Evolutionary conservation across 92 coral and sea anemone genomes (phyloP).

Genomic region (Metridium senile): DNA sequence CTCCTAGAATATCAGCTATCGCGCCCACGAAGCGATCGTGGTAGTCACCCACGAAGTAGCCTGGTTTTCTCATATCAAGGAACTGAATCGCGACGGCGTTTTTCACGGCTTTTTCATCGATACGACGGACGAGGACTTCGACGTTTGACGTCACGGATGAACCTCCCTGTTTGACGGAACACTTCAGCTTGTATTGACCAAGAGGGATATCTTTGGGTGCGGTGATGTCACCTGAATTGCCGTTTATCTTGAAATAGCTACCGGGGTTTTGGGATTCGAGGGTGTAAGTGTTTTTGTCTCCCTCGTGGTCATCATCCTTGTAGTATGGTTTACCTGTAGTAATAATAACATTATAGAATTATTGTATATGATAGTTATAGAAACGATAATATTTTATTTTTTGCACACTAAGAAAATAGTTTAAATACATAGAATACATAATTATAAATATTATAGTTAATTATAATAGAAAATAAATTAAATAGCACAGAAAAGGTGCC

Average conservation of each 20-base stretch:
- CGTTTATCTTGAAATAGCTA: conserved; percentile 52
- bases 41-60: conserved; percentile 61
- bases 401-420: too few relatives aligned
- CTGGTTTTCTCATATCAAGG: conserved; percentile 56
- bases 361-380: conserved; percentile 54
- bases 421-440: too few relatives aligned
- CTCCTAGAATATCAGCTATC: conserved; percentile 44
- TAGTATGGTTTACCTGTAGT: conserved; percentile 59
- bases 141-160: conserved; percentile 50
- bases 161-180: conserved; percentile 35
- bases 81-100: conserved; percentile 73
- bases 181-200: conserved; percentile 53
- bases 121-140: conserved; percentile 49
- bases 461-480: too few relatives aligned
- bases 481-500: too few relatives aligned
- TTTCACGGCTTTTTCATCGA: conserved; percentile 53
- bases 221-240: conserved; percentile 68
- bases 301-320: conserved; percentile 78
- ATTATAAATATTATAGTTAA: too few relatives aligned
- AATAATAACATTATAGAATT: conserved; percentile 41
- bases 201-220: conserved; percentile 61
- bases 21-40: conserved; percentile 45
- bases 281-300: conserved; percentile 68
- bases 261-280: conserved; percentile 51
- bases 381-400: too few relatives aligned